These are phyloP conservation scores for Sebastes vulpes DNA, from an alignment of 2,797 vertebrate genomes.

Conservation along the genomic window DNA sequence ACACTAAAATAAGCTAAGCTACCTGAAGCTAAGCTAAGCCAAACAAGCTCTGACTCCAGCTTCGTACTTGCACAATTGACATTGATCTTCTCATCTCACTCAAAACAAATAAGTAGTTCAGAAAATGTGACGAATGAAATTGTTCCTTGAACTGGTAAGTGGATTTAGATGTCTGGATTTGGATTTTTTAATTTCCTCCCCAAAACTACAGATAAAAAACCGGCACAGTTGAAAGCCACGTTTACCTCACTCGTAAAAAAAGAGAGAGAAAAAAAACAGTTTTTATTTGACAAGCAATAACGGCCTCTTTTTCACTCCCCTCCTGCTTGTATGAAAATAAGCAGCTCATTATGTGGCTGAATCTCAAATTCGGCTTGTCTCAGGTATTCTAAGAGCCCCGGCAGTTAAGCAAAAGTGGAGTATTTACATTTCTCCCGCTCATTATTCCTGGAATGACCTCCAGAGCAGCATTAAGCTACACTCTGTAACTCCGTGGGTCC, in stretches of 20 bases:
- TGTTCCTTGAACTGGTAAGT: neutral
- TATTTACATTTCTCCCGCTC: constrained; percentile 66
- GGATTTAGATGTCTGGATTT: neutral
- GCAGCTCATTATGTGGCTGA: constrained; percentile 39
- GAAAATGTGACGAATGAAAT: neutral
- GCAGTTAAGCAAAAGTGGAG: constrained; percentile 30
- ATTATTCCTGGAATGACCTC: constrained; percentile 70
- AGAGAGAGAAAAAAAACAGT: no score
- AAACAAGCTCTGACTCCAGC: neutral
- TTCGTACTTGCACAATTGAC: neutral
- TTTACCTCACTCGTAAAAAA: neutral
- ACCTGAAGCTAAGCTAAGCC: neutral
- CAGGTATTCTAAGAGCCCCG: constrained; percentile 25
- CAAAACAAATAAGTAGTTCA: neutral
- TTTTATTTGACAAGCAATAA: neutral
- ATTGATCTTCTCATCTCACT: neutral
- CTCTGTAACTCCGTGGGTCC: constrained; percentile 26
- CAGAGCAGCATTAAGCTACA: constrained; percentile 49
- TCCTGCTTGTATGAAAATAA: constrained; percentile 22
- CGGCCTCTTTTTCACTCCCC: neutral
- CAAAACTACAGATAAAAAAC: neutral
- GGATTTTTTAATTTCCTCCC: neutral
- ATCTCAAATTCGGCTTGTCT: constrained; percentile 34
- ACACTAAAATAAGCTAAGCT: neutral
- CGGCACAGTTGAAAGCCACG: neutral